phyloP scores from a whole-genome alignment of 1,140 invertebrate genomes.

The Heliconius congener region DNA sequence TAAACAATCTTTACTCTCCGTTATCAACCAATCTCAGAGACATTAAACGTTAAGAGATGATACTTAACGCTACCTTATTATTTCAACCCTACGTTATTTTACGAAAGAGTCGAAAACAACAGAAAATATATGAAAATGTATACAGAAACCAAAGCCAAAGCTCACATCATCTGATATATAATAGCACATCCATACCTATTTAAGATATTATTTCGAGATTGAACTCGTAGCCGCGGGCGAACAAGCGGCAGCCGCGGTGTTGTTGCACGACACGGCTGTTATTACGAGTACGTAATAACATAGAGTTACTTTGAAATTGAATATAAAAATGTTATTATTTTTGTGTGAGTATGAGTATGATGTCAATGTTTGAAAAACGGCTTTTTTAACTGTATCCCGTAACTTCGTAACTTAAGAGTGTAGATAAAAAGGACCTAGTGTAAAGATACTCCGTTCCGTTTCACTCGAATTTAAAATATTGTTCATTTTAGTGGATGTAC shows the following conservation, averaged over 20 bases:
- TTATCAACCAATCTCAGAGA: too few species aligned
- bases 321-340: background rate
- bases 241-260: background rate
- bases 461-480: too few species aligned
- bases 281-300: background rate
- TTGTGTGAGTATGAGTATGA: background rate
- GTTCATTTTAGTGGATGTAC: too few species aligned
- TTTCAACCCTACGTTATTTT: too few species aligned
- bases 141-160: background rate
- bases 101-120: background rate
- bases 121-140: background rate
- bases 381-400: too few species aligned
- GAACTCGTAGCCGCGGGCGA: background rate
- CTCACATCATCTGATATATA: background rate
- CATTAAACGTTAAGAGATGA: too few species aligned
- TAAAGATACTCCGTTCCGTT: too few species aligned
- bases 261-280: background rate
- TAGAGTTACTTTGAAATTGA: background rate
- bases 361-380: too few species aligned
- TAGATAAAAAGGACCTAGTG: too few species aligned
- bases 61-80: too few species aligned
- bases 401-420: too few species aligned
- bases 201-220: background rate
- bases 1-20: too few species aligned
- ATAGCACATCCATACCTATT: background rate